phyloP scores from a whole-genome alignment of 64 coral and sea anemone species.

The Acropora tenuis region DNA sequence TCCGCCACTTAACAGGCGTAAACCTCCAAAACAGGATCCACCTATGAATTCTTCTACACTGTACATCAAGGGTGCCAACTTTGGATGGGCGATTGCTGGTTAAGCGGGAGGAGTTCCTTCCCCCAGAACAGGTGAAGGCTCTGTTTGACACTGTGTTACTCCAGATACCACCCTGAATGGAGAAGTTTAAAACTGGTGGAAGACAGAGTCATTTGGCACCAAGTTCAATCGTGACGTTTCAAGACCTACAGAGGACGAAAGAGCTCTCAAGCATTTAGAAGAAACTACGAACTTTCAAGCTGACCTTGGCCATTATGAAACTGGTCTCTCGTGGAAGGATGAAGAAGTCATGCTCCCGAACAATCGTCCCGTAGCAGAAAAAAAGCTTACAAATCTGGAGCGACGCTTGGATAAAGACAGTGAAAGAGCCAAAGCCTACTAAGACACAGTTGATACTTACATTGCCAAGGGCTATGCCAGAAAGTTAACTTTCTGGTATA shows the following conservation, averaged over 20 bases:
- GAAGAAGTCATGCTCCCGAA: conserved; percentile 36
- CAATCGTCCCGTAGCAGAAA: conserved; percentile 42
- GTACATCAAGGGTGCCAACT: conserved; percentile 8
- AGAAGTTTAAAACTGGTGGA: conserved; percentile 76
- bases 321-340: conserved; percentile 57
- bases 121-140: background rate
- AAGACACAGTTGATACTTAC: conserved; percentile 46
- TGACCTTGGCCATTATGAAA: conserved; percentile 57
- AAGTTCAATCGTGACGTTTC: conserved; percentile 33
- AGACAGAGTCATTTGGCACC: conserved; percentile 69
- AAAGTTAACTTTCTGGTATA: background rate
- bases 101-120: conserved; percentile 30
- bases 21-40: background rate
- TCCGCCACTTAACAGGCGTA: background rate
- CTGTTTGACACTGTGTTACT: conserved; percentile 38
- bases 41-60: background rate
- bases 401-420: conserved; percentile 52
- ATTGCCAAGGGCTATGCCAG: conserved; percentile 23
- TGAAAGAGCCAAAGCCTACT: conserved; percentile 33
- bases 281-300: conserved; percentile 41
- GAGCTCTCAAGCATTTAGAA: conserved; percentile 43
- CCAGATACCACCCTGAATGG: conserved; percentile 19
- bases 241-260: conserved; percentile 47
- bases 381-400: conserved; percentile 49
- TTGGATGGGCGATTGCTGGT: conserved; percentile 65